phyloP scores from a whole-genome alignment of 2,888 invertebrate species.

The Ichneumon xanthorius region DNA sequence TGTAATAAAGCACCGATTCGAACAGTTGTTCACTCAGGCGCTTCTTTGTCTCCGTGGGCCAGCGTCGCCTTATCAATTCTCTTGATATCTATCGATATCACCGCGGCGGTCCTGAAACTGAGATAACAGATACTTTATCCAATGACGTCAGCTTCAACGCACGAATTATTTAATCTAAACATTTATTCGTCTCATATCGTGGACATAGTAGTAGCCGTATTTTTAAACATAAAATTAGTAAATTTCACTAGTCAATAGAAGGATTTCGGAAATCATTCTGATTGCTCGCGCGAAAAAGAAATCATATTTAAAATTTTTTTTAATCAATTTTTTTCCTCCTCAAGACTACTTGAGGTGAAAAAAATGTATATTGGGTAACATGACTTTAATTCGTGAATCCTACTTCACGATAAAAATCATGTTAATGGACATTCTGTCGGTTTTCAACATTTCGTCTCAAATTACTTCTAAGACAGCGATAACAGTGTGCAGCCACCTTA shows the following conservation, averaged over 20 bases:
- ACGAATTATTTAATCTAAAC: neutral
- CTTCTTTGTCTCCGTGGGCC: neutral
- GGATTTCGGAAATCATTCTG: neutral
- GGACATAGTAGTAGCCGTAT: neutral
- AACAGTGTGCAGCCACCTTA: no score
- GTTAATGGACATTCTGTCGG: no score
- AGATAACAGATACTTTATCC: constrained; percentile 27
- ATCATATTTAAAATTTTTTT: no score
- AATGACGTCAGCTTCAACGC: constrained; percentile 21
- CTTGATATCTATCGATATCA: constrained; percentile 32
- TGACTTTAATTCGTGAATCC: no score
- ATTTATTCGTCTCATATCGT: neutral
- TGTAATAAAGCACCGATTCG: constrained; percentile 1
- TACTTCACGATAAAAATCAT: no score
- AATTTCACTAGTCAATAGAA: neutral
- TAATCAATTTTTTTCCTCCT: neutral
- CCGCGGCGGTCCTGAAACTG: constrained; percentile 46
- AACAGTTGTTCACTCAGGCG: constrained; percentile 3
- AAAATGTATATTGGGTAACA: no score
- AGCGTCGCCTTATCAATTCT: constrained; percentile 46
- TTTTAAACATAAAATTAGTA: neutral
- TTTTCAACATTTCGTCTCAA: no score
- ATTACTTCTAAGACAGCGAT: no score
- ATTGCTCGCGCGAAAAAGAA: neutral
- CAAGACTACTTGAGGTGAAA: no score